These are phyloP conservation scores for Galaxea fascicularis DNA, from an alignment of 92 coral and sea anemone species.

Conservation along the genomic window DNA sequence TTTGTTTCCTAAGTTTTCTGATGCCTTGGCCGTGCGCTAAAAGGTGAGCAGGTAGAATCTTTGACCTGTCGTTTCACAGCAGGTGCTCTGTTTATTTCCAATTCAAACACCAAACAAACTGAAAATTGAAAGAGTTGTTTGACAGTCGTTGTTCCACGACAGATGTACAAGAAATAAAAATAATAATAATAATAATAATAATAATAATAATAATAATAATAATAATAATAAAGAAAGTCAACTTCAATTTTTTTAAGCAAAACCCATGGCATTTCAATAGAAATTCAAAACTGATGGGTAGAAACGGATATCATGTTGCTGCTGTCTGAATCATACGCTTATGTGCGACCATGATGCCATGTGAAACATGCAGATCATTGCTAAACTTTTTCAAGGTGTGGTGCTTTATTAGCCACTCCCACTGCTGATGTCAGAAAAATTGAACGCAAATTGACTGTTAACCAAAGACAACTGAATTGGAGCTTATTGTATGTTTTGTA, in stretches of 20 bases:
- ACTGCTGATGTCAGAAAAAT: conserved; percentile 28
- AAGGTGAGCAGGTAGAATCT: conserved; percentile 10
- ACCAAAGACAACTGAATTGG: not conserved
- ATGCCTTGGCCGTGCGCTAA: not conserved
- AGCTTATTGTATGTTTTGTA: not conserved
- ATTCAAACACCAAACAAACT: not conserved
- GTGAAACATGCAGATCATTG: conserved; percentile 19
- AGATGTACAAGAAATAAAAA: not conserved
- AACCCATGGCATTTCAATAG: not conserved
- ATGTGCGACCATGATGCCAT: conserved; percentile 40
- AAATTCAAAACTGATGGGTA: not conserved
- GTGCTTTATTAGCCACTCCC: conserved; percentile 19
- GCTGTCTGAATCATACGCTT: not conserved
- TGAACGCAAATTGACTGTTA: not conserved
- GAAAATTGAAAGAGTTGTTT: not conserved
- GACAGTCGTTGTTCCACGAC: too few relatives aligned
- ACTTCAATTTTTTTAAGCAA: too few relatives aligned
- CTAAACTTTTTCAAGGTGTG: conserved; percentile 37
- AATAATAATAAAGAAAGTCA: too few relatives aligned
- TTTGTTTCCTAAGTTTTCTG: not conserved
- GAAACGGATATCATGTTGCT: not conserved
- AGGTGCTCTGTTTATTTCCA: conserved; percentile 6
- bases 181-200: not conserved
- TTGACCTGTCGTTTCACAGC: conserved; percentile 30
- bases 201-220: too few relatives aligned